Conservation (phyloP, 1,140 invertebrate species). For the Araneus ventricosus region DNA sequence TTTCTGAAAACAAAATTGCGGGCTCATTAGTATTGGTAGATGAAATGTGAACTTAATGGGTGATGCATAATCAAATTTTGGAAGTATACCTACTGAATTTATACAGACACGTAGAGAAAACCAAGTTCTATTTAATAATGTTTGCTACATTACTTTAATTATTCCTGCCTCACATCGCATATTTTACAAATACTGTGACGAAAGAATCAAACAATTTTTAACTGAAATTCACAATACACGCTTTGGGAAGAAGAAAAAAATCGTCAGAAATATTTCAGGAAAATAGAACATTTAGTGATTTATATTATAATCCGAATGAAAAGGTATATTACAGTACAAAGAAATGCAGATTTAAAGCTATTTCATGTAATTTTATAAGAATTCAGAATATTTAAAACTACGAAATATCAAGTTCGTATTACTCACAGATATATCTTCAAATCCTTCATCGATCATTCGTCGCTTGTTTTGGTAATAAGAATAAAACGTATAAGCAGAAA, state of each 20-base stretch:
- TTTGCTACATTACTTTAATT: no score
- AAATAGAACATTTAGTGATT: not conserved
- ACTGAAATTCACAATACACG: not conserved
- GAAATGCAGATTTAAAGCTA: not conserved
- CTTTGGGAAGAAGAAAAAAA: not conserved
- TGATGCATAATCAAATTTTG: no score
- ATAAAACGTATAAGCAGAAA: constrained; percentile 11
- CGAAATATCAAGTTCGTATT: no score
- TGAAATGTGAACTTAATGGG: no score
- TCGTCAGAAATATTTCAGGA: not conserved
- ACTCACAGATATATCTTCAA: constrained; percentile 26
- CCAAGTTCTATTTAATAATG: no score
- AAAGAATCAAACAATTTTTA: no score
- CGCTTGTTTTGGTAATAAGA: constrained; percentile 5
- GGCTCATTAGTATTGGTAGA: no score
- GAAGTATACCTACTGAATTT: no score
- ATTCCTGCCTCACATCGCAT: no score
- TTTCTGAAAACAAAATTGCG: no score
- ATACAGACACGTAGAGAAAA: no score
- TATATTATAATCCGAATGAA: not conserved
- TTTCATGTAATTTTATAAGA: not conserved
- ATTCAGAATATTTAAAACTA: not conserved
- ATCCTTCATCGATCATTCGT: constrained; percentile 30
- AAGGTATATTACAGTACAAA: not conserved
- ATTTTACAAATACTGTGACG: no score